These are phyloP conservation scores for Dunckerocampus dactyliophorus DNA, from an alignment of 2,113 vertebrate species.

Conservation along the genomic window DNA sequence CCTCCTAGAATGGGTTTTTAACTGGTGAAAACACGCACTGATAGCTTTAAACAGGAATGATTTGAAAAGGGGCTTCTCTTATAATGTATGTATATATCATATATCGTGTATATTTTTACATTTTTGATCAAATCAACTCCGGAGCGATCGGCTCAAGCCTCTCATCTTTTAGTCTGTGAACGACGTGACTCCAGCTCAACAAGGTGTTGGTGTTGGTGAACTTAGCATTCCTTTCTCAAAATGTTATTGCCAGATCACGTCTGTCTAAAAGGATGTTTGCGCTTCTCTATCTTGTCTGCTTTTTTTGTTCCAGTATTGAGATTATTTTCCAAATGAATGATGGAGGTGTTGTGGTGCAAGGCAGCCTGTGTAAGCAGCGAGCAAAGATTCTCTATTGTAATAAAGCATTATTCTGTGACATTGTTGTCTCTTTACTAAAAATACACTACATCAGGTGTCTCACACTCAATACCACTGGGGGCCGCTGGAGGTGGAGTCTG, in stretches of 20 bases:
- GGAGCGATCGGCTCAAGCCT: slow-evolving; percentile 10
- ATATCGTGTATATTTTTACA: slow-evolving; percentile 45
- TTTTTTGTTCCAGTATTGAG: slow-evolving; percentile 16
- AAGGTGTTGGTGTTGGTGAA: too few species aligned
- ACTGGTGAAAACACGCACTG: slow-evolving; percentile 13
- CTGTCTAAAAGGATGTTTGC: slow-evolving; percentile 21
- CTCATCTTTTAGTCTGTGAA: slow-evolving; percentile 2
- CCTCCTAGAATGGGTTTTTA: slow-evolving; percentile 10
- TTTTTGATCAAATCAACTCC: slow-evolving; percentile 18
- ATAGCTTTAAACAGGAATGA: slow-evolving; percentile 55
- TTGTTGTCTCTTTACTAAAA: slow-evolving; percentile 10
- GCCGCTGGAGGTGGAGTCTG: too few species aligned
- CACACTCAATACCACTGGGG: too few species aligned
- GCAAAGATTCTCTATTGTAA: slow-evolving; percentile 46
- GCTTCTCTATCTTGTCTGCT: slow-evolving; percentile 32
- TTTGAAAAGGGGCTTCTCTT: slow-evolving; percentile 29
- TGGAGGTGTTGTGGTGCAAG: slow-evolving; percentile 30
- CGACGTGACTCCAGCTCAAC: not conserved
- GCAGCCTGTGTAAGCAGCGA: slow-evolving; percentile 31
- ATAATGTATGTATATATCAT: slow-evolving; percentile 38
- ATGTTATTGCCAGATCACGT: slow-evolving; percentile 14
- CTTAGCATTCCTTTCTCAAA: slow-evolving; percentile 14
- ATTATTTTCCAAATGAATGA: slow-evolving; percentile 25
- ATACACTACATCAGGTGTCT: too few species aligned
- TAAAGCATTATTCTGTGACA: slow-evolving; percentile 22